Conservation (phyloP, 2,888 invertebrate species). For the Standfussiana lucernea region DNA sequence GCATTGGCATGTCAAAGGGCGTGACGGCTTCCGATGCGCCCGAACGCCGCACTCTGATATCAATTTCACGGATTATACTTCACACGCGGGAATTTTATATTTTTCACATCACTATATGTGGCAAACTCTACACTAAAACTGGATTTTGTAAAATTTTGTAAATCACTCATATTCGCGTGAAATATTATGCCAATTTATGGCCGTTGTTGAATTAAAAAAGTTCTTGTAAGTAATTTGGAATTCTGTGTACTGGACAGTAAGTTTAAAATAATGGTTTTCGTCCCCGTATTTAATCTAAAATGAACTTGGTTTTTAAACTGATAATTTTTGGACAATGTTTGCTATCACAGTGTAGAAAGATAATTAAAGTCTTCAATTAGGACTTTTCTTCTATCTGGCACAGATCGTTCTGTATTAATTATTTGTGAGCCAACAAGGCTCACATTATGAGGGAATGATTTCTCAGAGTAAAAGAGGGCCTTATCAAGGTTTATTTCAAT, state of each 20-base stretch:
- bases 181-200: not conserved
- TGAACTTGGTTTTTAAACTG: not conserved
- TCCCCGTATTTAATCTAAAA: not conserved
- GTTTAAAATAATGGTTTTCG: not conserved
- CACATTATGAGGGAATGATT: not conserved
- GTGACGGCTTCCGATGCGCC: constrained; percentile 46
- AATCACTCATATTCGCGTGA: not conserved
- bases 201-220: not conserved
- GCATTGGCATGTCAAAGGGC: constrained; percentile 49
- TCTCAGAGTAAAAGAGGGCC: too few relatives aligned
- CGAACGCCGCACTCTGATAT: constrained; percentile 55
- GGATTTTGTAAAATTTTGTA: not conserved
- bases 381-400: too few relatives aligned
- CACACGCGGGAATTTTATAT: constrained; percentile 53
- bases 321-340: not conserved
- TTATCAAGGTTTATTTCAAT: not conserved
- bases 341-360: not conserved
- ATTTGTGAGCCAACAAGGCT: too few relatives aligned
- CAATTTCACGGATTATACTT: constrained; percentile 69
- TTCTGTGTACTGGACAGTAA: not conserved
- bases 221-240: not conserved
- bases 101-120: constrained; percentile 22
- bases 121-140: not conserved
- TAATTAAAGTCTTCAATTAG: not conserved
- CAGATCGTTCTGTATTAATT: too few relatives aligned